Evolutionary conservation across 2,113 vertebrate genomes (phyloP).

Genomic region (Gallinago paraguaiae): DNA sequence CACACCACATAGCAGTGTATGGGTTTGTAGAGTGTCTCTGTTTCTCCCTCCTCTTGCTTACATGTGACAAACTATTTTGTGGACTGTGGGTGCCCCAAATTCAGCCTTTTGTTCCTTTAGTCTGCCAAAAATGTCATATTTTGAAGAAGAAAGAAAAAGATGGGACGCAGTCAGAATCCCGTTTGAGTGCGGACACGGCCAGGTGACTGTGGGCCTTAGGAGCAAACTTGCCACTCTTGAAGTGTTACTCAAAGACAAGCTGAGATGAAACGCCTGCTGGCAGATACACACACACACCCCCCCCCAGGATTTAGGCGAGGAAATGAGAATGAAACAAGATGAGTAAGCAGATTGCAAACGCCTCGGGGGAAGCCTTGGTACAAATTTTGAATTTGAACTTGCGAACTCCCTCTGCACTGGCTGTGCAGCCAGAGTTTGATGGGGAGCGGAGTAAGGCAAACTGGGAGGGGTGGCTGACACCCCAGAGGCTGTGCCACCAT

Average conservation of each 20-base stretch:
- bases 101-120: neutral
- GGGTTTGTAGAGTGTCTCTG: neutral
- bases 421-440: neutral
- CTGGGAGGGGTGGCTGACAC: too few relatives aligned
- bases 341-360: neutral
- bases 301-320: neutral
- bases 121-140: neutral
- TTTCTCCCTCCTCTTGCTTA: neutral
- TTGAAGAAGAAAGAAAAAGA: neutral
- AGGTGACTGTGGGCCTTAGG: neutral
- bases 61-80: neutral
- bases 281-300: neutral
- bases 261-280: neutral
- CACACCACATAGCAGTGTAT: neutral
- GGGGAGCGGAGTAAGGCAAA: neutral
- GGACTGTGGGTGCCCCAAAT: neutral
- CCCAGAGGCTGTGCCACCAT: too few relatives aligned
- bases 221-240: neutral
- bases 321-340: neutral
- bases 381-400: neutral
- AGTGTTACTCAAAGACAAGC: neutral
- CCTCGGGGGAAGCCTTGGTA: neutral
- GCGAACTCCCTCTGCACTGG: accelerated
- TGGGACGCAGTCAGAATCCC: neutral
- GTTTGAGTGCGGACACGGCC: neutral